Base-by-base conservation (phyloP, 2,113 vertebrate species). In the Malurus elegans region DNA sequence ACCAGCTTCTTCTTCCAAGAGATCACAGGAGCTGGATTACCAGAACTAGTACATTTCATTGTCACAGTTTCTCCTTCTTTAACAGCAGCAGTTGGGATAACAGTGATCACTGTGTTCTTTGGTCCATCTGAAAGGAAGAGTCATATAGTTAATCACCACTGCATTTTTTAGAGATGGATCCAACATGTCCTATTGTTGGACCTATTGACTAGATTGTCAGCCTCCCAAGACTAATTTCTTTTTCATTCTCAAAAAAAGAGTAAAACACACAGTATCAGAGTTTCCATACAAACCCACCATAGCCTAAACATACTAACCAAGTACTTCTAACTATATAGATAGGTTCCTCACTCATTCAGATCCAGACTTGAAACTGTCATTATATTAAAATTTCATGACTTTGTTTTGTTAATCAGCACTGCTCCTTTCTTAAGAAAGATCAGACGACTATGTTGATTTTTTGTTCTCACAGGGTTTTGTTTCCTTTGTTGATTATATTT, bases 51-150 rank as follows among this genome's bases (percentile, higher is more conserved):
- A 47, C 98, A 98, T 6, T 71, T 94, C 97, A 98, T 91, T 0
- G n/a, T 97, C 76, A 98, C 97, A 31, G 96, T 92, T 42, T 93
- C 96, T 31, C 97, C 97, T 92, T 98, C 97, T 71, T 95, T 92
- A 86, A 98, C 82, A 65, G 57, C 32, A 76, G 72, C 32, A 38
- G 97, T 93, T 29, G 97, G 96, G 17, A 51, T 95, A 66, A 97
- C 92, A 48, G 70, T 95, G 73, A 98, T 42, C 10, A 18, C 23
- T 23, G 95, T 96, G 24, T 97, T 95, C 36, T 38, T 93, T 5
- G 98, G 98, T 23, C 96, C 95, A 95, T 95, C 98, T 98, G 89
- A 95, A 97, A 93, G 29, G 18, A 73, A 93, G 44, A 67, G 42
- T 71, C 13, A 69, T 38, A 26, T 19, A 61, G 31, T 96, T 91